Conservation (phyloP, 2,797 vertebrate species). For the Gobionotothen gibberifrons region DNA sequence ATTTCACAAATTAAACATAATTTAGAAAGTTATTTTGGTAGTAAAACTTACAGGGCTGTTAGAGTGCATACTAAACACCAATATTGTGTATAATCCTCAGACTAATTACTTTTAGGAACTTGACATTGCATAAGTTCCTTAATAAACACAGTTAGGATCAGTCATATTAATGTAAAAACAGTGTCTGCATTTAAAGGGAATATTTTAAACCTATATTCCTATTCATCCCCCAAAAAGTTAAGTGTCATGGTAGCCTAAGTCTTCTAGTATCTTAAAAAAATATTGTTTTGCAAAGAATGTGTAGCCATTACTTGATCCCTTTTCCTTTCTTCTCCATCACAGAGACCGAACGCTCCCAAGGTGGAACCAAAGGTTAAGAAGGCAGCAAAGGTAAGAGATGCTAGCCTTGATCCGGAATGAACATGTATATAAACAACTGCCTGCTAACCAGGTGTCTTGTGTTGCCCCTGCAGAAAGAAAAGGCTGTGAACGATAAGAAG, state of each 20-base stretch:
- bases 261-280: not conserved
- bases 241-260: not conserved
- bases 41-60: not conserved
- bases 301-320: not conserved
- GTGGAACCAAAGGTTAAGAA: slow-evolving; percentile 92
- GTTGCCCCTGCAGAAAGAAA: slow-evolving; percentile 87
- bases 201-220: not conserved
- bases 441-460: not conserved
- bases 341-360: slow-evolving; percentile 87
- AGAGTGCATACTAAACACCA: not conserved
- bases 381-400: slow-evolving; percentile 87
- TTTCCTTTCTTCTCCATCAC: not conserved
- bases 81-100: not conserved
- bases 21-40: not conserved
- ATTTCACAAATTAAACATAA: not conserved
- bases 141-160: not conserved
- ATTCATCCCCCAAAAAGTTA: not conserved
- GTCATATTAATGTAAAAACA: not conserved
- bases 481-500: slow-evolving; percentile 90
- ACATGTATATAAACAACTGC: too few relatives aligned
- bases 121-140: not conserved
- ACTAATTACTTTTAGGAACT: not conserved
- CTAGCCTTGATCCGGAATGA: not conserved
- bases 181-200: not conserved
- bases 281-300: not conserved